A percentile compares a stretch with the other conserved stretches of the same genome.
Evolutionary conservation across 2,888 invertebrate genomes (phyloP).

Genomic region (Hydroisotoma schaefferi): DNA sequence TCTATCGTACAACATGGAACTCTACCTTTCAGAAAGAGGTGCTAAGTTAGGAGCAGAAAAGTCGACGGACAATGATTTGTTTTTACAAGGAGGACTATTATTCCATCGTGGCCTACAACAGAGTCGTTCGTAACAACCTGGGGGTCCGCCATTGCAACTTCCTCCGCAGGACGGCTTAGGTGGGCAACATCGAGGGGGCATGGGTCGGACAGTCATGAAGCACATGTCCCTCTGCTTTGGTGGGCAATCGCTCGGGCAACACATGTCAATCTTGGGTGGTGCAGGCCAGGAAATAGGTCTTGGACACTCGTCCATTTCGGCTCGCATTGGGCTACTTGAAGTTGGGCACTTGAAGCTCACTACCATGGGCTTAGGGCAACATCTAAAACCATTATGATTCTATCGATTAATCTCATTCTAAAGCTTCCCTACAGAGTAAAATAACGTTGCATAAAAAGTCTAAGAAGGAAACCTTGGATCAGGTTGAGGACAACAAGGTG

Average conservation of each 20-base stretch:
- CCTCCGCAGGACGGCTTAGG: conserved; percentile 21
- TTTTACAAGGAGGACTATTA: conserved; percentile 9
- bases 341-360: conserved; percentile 37
- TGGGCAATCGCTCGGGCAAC: conserved; percentile 37
- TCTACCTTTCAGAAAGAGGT: neutral
- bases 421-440: too few relatives aligned
- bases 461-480: conserved; percentile 14
- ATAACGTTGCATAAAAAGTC: too few relatives aligned
- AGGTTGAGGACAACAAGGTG: conserved; percentile 29
- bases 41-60: conserved; percentile 15
- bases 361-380: conserved; percentile 35
- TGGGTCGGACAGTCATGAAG: conserved; percentile 32
- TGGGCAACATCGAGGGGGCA: conserved; percentile 29
- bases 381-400: neutral
- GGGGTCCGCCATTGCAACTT: neutral
- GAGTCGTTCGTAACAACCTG: neutral
- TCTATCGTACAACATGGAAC: too few relatives aligned
- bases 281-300: conserved; percentile 25
- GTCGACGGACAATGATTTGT: conserved; percentile 11
- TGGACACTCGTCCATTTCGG: conserved; percentile 26
- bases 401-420: neutral
- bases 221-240: conserved; percentile 30
- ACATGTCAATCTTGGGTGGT: conserved; percentile 20
- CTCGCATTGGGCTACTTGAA: conserved; percentile 26
- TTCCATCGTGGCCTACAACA: conserved; percentile 24